phyloP scores from a whole-genome alignment of 2,113 vertebrate species.

The zebrafish (Danio rerio) region GRCz12tu NC_133182.1:43929501-43930000 shows the following conservation, averaged over 20 bases:
- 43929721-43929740: conserved; percentile 83
- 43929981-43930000: conserved; percentile 58
- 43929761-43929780: conserved; percentile 82
- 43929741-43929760: conserved; percentile 89
- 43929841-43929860: conserved; percentile 45
- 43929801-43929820: conserved; percentile 50
- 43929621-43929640: conserved; percentile 93
- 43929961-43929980: conserved; percentile 63
- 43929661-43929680: conserved; percentile 83
- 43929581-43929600: conserved; percentile 75
- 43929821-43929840: conserved; percentile 53
- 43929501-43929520: conserved; percentile 56
- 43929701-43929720: conserved; percentile 95
- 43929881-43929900: conserved; percentile 58
- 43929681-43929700: conserved; percentile 83
- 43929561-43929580: conserved; percentile 76
- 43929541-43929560: conserved; percentile 57
- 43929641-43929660: conserved; percentile 85
- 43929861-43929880: conserved; percentile 67
- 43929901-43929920: conserved; percentile 63
- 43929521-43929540: conserved; percentile 65
- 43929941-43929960: conserved; percentile 70
- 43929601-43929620: conserved; percentile 91
- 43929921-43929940: conserved; percentile 63
- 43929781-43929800: conserved; percentile 65